phyloP scores from a whole-genome alignment of 2,888 invertebrate genomes.

The Parapristionchus giblindavisi region DNA sequence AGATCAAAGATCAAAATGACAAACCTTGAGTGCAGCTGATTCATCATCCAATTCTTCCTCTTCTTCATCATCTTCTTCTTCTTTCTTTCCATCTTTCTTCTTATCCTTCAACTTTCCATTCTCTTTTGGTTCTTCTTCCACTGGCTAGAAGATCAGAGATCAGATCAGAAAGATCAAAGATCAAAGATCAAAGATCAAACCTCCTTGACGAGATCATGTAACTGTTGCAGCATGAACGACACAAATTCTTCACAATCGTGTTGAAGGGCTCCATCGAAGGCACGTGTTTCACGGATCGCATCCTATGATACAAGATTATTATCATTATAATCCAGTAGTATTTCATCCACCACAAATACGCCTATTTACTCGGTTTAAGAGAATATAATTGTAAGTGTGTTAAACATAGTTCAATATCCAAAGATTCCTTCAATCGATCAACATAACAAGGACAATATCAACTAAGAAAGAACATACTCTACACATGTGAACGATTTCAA shows the following conservation, averaged over 20 bases:
- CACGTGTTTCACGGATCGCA: constrained; percentile 87
- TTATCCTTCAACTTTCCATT: constrained; percentile 80
- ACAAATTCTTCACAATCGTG: constrained; percentile 93
- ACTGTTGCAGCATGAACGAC: constrained; percentile 87
- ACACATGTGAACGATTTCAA: too few species aligned
- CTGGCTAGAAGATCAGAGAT: neutral
- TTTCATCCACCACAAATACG: constrained; percentile 3
- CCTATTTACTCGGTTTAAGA: too few species aligned
- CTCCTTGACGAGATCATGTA: constrained; percentile 90
- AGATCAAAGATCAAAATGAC: neutral
- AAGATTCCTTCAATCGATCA: too few species aligned
- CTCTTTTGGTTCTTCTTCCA: constrained; percentile 12
- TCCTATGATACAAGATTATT: constrained; percentile 72
- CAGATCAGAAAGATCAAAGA: neutral
- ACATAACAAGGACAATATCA: too few species aligned
- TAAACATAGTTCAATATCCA: too few species aligned
- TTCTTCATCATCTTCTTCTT: constrained; percentile 71
- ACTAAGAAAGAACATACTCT: too few species aligned
- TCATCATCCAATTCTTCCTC: constrained; percentile 41
- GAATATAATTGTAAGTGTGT: too few species aligned
- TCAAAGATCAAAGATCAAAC: constrained; percentile 73
- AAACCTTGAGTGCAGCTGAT: constrained; percentile 1
- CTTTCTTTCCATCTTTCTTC: constrained; percentile 78
- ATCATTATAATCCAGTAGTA: neutral
- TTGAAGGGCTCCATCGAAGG: constrained; percentile 88